Percentiles rank a stretch among this genome's conserved stretches.
Evolutionary conservation across 2,888 invertebrate species (phyloP).

Genomic region (Ophion obscuratus): DNA sequence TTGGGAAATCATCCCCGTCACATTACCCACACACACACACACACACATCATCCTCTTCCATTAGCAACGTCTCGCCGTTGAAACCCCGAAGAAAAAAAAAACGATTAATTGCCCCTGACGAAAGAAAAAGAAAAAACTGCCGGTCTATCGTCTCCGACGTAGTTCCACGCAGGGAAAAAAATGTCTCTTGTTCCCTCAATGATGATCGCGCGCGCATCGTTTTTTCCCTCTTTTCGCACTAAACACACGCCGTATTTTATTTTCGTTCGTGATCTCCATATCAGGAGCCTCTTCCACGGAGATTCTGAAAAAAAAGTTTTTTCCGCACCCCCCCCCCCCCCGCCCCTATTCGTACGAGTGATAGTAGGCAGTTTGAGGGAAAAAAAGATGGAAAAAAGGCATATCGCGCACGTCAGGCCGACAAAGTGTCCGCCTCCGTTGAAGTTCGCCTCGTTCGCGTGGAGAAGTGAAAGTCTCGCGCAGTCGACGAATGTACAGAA

Average conservation of each 20-base stretch:
- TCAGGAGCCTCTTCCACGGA: background rate
- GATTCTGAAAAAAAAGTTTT: background rate
- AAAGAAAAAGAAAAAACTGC: background rate
- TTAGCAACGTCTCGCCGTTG: conserved; percentile 7
- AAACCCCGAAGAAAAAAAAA: background rate
- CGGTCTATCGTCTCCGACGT: background rate
- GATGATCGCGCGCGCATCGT: background rate
- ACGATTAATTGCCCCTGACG: background rate
- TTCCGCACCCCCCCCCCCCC: conserved; percentile 22
- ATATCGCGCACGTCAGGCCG: conserved; percentile 49
- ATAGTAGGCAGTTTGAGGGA: conserved; percentile 43
- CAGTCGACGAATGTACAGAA: conserved; percentile 39
- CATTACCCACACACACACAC: background rate
- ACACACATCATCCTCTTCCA: conserved; percentile 13
- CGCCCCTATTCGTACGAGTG: background rate
- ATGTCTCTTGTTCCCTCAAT: background rate
- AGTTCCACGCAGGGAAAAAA: background rate
- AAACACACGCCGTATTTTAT: background rate
- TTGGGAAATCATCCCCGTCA: conserved; percentile 24
- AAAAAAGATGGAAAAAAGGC: conserved; percentile 24
- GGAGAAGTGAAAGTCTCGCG: conserved; percentile 64
- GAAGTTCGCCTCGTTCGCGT: conserved; percentile 64
- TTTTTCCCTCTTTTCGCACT: background rate
- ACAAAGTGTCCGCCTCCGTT: conserved; percentile 65
- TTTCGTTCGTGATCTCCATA: background rate